Conservation (phyloP, 2,888 invertebrate genomes). For the Drosophila anomalata region DNA sequence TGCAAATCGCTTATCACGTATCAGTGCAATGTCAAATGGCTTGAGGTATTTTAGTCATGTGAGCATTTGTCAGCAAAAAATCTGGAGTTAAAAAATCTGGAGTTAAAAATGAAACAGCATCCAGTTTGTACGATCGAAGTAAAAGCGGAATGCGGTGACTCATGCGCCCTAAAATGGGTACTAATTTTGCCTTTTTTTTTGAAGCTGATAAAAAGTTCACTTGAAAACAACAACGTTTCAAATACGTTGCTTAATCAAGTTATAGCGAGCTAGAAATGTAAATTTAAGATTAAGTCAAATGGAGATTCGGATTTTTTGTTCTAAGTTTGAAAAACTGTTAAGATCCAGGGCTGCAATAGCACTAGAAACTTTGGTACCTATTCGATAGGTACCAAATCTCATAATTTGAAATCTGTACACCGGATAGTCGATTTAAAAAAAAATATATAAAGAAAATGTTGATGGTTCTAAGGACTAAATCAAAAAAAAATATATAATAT, state of each 20-base stretch:
- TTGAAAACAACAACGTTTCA: not conserved
- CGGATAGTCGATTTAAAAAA: too few relatives aligned
- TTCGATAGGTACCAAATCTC: not conserved
- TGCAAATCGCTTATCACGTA: not conserved
- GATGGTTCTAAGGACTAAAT: too few relatives aligned
- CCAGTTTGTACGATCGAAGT: not conserved
- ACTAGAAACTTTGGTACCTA: not conserved
- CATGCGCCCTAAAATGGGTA: not conserved
- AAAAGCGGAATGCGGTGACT: conserved; percentile 7
- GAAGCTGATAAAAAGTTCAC: not conserved
- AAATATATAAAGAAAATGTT: too few relatives aligned
- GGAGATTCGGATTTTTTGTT: not conserved
- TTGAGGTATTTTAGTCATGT: not conserved
- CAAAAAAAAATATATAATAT: too few relatives aligned
- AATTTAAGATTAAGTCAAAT: too few relatives aligned
- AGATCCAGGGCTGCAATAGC: not conserved
- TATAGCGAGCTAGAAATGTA: too few relatives aligned
- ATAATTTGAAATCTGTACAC: too few relatives aligned
- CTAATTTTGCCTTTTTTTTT: not conserved
- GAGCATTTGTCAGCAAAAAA: conserved; percentile 29
- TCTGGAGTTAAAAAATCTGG: not conserved
- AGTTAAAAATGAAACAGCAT: not conserved
- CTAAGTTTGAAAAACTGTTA: not conserved
- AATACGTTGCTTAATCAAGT: not conserved
- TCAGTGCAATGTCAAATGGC: conserved; percentile 19